Evolutionary conservation across 2,113 vertebrate species (phyloP).

Genomic region (Nanorana parkeri): DNA sequence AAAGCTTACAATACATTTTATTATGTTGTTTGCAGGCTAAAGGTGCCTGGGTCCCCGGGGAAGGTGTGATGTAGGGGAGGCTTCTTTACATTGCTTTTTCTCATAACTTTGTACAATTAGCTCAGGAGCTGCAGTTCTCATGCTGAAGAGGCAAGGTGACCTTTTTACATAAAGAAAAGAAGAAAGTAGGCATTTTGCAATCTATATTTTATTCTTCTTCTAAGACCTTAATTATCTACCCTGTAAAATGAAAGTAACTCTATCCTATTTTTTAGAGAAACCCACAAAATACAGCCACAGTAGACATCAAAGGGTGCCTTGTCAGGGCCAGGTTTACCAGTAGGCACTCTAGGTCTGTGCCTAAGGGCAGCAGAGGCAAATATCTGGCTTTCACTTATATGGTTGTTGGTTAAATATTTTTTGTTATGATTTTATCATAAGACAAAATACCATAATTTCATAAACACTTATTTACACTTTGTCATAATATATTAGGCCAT

Average conservation of each 20-base stretch:
- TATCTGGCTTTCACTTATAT: not conserved
- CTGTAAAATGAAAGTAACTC: not conserved
- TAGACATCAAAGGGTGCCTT: too few species aligned
- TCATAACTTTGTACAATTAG: constrained; percentile 48
- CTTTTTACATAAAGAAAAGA: not conserved
- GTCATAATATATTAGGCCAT: too few species aligned
- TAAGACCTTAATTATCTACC: constrained; percentile 9
- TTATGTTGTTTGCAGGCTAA: constrained; percentile 50
- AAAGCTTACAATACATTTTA: constrained; percentile 40
- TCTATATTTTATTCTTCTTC: not conserved
- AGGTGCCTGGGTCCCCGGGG: constrained; percentile 29
- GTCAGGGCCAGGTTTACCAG: too few species aligned
- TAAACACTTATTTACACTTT: too few species aligned
- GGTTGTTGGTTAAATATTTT: too few species aligned
- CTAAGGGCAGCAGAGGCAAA: not conserved
- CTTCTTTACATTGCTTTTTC: constrained; percentile 30
- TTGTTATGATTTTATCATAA: too few species aligned
- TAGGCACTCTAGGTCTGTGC: too few species aligned
- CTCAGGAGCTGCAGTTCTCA: not conserved
- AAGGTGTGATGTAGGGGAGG: constrained; percentile 7
- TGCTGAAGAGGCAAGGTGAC: constrained; percentile 28
- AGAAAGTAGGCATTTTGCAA: not conserved
- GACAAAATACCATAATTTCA: too few species aligned
- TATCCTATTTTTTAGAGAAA: too few species aligned
- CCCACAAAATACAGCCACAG: too few species aligned